Evolutionary conservation across 2,797 vertebrate genomes (phyloP).

Genomic region (Oreochromis grahami): DNA sequence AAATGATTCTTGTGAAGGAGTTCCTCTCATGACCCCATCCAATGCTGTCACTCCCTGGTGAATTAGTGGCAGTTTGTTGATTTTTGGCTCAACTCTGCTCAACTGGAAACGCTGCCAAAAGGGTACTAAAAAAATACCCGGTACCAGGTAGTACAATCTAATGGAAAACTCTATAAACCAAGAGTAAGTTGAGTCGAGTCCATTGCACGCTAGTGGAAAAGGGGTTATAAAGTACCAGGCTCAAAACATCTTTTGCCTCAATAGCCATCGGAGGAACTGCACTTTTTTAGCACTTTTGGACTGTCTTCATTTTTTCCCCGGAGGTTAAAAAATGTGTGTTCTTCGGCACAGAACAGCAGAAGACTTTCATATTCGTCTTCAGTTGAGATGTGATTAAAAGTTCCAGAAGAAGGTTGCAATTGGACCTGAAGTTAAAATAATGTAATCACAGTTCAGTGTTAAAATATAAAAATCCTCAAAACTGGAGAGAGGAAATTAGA

Average conservation of each 20-base stretch:
- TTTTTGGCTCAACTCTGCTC: not conserved
- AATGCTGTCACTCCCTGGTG: rapidly evolving
- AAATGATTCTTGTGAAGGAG: not conserved
- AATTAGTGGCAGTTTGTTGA: not conserved
- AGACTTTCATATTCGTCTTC: not conserved
- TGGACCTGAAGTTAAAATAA: not conserved
- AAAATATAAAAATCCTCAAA: not conserved
- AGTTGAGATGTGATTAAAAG: not conserved
- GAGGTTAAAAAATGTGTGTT: not conserved
- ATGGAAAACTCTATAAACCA: not conserved
- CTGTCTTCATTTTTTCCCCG: rapidly evolving
- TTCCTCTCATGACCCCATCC: not conserved
- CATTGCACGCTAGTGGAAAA: not conserved
- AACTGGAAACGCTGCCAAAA: not conserved
- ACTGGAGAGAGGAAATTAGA: not conserved
- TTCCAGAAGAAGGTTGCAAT: not conserved
- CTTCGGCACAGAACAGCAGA: not conserved
- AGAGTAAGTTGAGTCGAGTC: not conserved
- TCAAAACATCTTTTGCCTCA: not conserved
- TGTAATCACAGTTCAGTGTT: not conserved
- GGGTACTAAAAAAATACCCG: not conserved
- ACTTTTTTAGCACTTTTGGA: not conserved
- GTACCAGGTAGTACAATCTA: not conserved
- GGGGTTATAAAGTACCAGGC: not conserved
- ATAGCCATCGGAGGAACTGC: rapidly evolving